Evolutionary conservation across 1,140 invertebrate genomes (phyloP).

Genomic region (Bicyclus anynana): DNA sequence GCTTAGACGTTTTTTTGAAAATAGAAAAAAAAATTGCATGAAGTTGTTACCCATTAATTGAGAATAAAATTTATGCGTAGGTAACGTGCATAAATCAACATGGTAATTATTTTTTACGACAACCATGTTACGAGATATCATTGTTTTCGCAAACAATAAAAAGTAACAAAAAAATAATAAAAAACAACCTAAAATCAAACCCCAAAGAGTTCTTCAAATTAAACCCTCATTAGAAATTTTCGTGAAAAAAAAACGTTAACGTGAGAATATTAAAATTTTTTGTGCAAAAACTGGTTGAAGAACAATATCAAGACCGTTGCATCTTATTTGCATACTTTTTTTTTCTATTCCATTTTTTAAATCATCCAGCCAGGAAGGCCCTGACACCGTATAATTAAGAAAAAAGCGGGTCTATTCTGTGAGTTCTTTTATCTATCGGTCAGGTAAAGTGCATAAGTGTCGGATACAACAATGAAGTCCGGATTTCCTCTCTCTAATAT

Average conservation of each 20-base stretch:
- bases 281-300: slow-evolving; percentile 39
- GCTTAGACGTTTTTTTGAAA: neutral
- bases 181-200: slow-evolving; percentile 61
- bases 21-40: neutral
- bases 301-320: slow-evolving; percentile 59
- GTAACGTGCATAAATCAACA: slow-evolving; percentile 67
- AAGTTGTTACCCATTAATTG: neutral
- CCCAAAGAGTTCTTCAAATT: slow-evolving; percentile 75
- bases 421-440: slow-evolving; percentile 57
- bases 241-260: slow-evolving; percentile 63
- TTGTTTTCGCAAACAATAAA: slow-evolving; percentile 70
- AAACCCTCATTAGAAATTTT: slow-evolving; percentile 74
- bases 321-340: slow-evolving; percentile 64
- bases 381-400: slow-evolving; percentile 68
- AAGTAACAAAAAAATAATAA: slow-evolving; percentile 38
- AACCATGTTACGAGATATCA: slow-evolving; percentile 70
- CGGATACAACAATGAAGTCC: slow-evolving; percentile 62
- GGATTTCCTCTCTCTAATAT: slow-evolving; percentile 75
- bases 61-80: slow-evolving; percentile 36
- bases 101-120: slow-evolving; percentile 73
- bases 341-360: slow-evolving; percentile 31
- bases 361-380: slow-evolving; percentile 24
- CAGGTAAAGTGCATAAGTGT: slow-evolving; percentile 70
- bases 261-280: slow-evolving; percentile 73
- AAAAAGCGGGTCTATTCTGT: slow-evolving; percentile 56